Conservation (phyloP, 2,113 vertebrate genomes). For the Progne subis region DNA sequence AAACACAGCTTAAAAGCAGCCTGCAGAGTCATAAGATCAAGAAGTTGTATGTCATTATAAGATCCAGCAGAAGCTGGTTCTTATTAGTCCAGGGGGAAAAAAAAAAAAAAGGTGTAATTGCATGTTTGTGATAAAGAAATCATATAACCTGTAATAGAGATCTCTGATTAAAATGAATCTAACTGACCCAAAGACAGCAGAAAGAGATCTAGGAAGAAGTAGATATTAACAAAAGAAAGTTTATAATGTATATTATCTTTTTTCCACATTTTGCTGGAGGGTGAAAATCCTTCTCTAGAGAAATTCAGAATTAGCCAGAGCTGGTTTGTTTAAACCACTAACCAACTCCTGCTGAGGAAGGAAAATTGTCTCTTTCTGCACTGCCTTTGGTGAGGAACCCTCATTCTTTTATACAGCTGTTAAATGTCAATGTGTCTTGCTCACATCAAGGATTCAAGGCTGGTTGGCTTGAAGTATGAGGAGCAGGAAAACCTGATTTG, state of each 20-base stretch:
- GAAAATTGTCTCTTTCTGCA: not conserved
- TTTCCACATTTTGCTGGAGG: not conserved
- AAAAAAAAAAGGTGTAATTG: not conserved
- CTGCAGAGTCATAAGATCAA: not conserved
- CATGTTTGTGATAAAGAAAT: not conserved
- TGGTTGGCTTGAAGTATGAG: not conserved
- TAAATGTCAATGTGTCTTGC: not conserved
- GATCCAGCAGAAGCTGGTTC: not conserved
- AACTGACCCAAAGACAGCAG: not conserved
- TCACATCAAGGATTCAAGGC: not conserved
- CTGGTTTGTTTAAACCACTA: not conserved
- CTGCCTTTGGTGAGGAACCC: not conserved
- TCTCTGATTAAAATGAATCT: not conserved
- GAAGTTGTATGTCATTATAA: not conserved
- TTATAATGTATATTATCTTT: not conserved
- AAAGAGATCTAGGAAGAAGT: not conserved
- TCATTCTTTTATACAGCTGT: not conserved
- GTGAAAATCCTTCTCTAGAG: not conserved
- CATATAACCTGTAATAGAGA: not conserved
- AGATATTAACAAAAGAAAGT: not conserved
- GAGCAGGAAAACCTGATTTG: not conserved
- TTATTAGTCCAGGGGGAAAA: not conserved
- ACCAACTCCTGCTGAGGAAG: not conserved
- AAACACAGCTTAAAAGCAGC: not conserved
- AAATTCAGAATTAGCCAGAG: not conserved